phyloP scores from a whole-genome alignment of 1,140 invertebrate genomes.

The Dendroctonus ponderosae region DNA sequence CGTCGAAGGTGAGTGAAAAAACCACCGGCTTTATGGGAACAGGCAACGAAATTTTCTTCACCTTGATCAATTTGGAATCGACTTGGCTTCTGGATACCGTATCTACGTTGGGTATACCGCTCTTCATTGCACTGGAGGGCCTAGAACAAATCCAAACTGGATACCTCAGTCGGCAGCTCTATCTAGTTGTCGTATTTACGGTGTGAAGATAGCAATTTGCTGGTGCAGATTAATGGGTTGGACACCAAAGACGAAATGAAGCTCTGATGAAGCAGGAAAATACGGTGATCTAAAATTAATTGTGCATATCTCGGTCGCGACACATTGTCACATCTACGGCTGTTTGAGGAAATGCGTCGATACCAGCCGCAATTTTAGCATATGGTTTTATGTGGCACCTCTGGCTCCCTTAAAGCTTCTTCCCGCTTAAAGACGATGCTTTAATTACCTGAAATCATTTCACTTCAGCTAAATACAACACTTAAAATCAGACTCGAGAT shows the following conservation, averaged over 20 bases:
- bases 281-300: slow-evolving; percentile 43
- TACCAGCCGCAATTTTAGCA: slow-evolving; percentile 84
- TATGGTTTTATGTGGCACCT: slow-evolving; percentile 47
- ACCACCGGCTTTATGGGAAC: neutral
- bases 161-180: slow-evolving; percentile 3
- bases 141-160: neutral
- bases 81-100: slow-evolving; percentile 4
- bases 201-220: neutral
- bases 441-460: too few species aligned
- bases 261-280: neutral
- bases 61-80: slow-evolving; percentile 23
- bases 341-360: slow-evolving; percentile 85
- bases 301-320: slow-evolving; percentile 74
- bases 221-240: neutral
- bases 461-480: too few species aligned
- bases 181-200: neutral
- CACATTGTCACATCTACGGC: slow-evolving; percentile 73
- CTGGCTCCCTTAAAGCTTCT: too few species aligned
- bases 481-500: too few species aligned
- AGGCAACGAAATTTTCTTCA: slow-evolving; percentile 19
- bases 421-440: too few species aligned
- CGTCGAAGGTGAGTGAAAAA: slow-evolving; percentile 41
- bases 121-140: neutral
- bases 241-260: slow-evolving; percentile 4
- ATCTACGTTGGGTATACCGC: neutral